A percentile compares a stretch with the other conserved stretches of the same genome.
Evolutionary conservation across 1,140 invertebrate species (phyloP).

Genomic region (Halesus radiatus): DNA sequence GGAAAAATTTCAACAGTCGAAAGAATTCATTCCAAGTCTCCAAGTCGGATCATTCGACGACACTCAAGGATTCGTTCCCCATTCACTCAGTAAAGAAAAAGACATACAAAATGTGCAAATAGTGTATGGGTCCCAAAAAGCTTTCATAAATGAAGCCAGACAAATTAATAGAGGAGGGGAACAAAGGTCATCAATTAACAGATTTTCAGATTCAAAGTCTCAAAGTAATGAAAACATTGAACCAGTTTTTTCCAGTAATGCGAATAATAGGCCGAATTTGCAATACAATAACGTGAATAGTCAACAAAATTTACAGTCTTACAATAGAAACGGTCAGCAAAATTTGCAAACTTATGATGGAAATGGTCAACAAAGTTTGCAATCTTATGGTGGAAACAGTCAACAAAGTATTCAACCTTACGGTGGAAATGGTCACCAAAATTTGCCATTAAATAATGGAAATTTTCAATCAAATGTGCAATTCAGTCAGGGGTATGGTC

Average conservation of each 20-base stretch:
- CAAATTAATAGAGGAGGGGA: conserved; percentile 16
- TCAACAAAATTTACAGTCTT: too few species aligned
- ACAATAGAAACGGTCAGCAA: neutral
- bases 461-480: too few species aligned
- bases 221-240: conserved; percentile 6
- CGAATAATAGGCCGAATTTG: neutral
- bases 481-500: too few species aligned
- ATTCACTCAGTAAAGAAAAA: conserved; percentile 42
- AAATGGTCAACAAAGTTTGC: too few species aligned
- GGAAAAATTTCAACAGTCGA: neutral
- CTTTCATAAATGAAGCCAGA: conserved; percentile 44
- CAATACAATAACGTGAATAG: neutral
- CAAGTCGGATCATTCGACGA: conserved; percentile 50
- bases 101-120: conserved; percentile 11
- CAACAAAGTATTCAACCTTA: too few species aligned
- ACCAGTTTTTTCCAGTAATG: neutral
- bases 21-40: conserved; percentile 51
- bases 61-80: conserved; percentile 49
- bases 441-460: too few species aligned
- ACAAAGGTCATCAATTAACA: conserved; percentile 10
- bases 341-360: neutral
- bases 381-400: too few species aligned
- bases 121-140: conserved; percentile 33
- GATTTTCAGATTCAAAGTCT: neutral
- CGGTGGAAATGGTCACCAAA: too few species aligned